Base-by-base conservation (phyloP, 1,140 invertebrate species). In the Vanessa atalanta region DNA sequence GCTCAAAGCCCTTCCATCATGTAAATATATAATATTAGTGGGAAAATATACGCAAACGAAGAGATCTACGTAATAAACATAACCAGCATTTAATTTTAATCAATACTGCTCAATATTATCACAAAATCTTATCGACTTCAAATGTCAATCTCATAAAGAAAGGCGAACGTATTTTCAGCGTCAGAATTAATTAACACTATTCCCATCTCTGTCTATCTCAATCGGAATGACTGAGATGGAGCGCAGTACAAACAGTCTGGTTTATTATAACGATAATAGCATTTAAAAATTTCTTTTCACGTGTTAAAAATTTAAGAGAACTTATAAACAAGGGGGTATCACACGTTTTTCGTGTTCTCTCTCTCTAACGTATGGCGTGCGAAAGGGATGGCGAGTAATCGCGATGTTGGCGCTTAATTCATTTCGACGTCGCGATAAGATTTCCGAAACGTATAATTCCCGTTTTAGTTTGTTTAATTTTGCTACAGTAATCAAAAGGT, bases 381-480 rank as follows among this genome's bases (percentile, higher is more conserved):
- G 16, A 47, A 26, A 65, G 78, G 74, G 61, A 78, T 70, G 60
- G 47, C 37, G 43, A 31, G 50, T 31, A 55, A 78, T 77, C 75
- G 70, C 64, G 65, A 81, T 75, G 78, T 83, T 71, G 75, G 76
- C 73, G 69, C 73, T 79, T 79, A 83, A 83, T 83, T 81, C 81
- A 81, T 83, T 84, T 82, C 75, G 77, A 82, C 80, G 76, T 71
- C 67, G 70, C 75, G 80, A 82, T 82, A 84, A 79, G 73, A 74
- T 73, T 75, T 75, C 47, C 66, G 72, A 69, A 73, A 80, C 76
- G 79, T 78, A 80, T 80, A 83, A 83, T 77, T 78, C 77, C 68
- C 68, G 71, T 79, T 82, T 80, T 77, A 79, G 83, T 83, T 83
- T 81, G 83, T 79, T 85, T 82, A 84, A 85, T 79, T 84, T 78